Evolutionary conservation across 2,797 vertebrate species (phyloP).

Genomic region (Pantherophis alleghaniensis): DNA sequence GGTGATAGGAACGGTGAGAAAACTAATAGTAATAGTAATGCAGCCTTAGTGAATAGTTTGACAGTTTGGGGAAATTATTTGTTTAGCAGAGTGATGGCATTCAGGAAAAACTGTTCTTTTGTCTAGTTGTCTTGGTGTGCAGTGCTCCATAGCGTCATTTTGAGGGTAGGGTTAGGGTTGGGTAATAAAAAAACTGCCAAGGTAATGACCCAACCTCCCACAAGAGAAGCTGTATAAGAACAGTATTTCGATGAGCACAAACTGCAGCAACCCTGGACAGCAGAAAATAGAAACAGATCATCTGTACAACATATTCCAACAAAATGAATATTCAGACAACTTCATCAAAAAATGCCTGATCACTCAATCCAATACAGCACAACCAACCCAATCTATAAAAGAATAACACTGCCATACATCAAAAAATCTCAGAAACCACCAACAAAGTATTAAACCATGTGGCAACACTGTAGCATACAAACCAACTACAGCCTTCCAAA

Average conservation of each 20-base stretch:
- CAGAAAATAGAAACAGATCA: not conserved
- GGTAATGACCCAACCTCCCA: not conserved
- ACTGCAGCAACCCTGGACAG: too few species aligned
- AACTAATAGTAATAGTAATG: too few species aligned
- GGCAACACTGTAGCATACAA: not conserved
- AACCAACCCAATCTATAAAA: not conserved
- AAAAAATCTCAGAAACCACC: not conserved
- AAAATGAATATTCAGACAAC: not conserved
- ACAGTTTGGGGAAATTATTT: too few species aligned
- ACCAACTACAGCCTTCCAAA: not conserved
- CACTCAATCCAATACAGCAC: not conserved
- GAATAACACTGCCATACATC: not conserved
- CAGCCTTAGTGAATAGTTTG: too few species aligned
- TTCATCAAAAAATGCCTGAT: not conserved
- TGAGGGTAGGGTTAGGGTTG: too few species aligned
- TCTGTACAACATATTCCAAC: not conserved
- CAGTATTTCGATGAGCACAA: too few species aligned
- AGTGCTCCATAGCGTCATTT: too few species aligned
- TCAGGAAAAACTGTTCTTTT: too few species aligned
- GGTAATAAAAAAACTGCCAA: too few species aligned
- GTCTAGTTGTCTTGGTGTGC: too few species aligned
- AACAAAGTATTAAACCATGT: not conserved
- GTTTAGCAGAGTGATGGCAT: too few species aligned
- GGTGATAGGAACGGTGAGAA: too few species aligned
- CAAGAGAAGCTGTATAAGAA: not conserved